phyloP scores from a whole-genome alignment of 2,113 vertebrate genomes.

The Phalacrocorax carbo region DNA sequence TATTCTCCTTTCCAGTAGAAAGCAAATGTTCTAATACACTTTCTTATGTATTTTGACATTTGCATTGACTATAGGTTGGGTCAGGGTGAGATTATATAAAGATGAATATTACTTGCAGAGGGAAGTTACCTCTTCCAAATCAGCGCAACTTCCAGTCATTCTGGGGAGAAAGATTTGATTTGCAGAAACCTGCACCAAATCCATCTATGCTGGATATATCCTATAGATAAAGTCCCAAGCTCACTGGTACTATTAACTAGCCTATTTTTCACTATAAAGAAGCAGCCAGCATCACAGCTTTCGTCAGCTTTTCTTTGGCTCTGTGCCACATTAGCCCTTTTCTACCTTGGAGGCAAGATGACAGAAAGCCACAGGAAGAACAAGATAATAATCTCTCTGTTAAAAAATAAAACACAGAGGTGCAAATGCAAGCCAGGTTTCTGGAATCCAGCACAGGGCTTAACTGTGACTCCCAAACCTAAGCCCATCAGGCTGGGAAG shows the following conservation, averaged over 20 bases:
- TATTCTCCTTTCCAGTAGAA: not conserved
- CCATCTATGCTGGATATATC: not conserved
- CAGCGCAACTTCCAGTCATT: not conserved
- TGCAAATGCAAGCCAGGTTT: not conserved
- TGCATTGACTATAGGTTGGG: not conserved
- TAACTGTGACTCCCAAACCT: not conserved
- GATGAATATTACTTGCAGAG: not conserved
- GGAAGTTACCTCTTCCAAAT: constrained; percentile 5
- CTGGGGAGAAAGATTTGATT: not conserved
- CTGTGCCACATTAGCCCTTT: not conserved
- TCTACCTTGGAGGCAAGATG: not conserved
- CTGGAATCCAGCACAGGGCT: not conserved
- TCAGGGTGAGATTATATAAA: not conserved
- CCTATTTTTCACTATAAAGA: not conserved
- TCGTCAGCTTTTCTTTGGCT: not conserved
- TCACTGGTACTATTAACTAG: not conserved
- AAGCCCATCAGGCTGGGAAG: not conserved
- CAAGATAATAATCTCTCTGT: not conserved
- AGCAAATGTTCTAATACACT: not conserved
- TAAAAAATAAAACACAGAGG: not conserved
- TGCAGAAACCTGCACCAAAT: not conserved
- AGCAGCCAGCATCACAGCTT: not conserved
- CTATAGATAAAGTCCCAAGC: not conserved
- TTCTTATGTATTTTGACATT: constrained; percentile 13
- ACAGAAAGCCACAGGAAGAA: not conserved